phyloP scores from a whole-genome alignment of 2,113 vertebrate genomes.

The Phocoena sinus region DNA sequence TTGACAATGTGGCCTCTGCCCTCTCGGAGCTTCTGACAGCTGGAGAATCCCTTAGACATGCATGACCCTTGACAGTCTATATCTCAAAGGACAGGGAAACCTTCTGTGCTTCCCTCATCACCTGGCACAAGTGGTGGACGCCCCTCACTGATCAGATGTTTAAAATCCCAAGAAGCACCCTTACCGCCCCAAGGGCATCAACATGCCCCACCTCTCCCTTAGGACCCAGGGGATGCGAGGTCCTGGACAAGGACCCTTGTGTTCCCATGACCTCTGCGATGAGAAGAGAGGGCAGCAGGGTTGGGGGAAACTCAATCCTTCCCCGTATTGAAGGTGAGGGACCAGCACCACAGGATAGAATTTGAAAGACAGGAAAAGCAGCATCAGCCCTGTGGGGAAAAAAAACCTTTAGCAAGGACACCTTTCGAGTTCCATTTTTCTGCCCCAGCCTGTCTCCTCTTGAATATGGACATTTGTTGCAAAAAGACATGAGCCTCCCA shows the following conservation, averaged over 20 bases:
- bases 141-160: not conserved
- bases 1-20: not conserved
- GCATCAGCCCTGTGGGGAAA: accelerated
- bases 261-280: not conserved
- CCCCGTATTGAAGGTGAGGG: not conserved
- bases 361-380: not conserved
- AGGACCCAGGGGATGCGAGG: not conserved
- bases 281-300: not conserved
- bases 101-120: not conserved
- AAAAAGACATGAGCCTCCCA: not conserved
- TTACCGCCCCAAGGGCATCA: accelerated
- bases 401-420: not conserved
- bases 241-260: not conserved
- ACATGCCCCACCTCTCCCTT: not conserved
- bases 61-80: not conserved
- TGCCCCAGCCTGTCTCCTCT: not conserved
- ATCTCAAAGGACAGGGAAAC: not conserved
- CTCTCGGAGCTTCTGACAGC: not conserved
- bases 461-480: not conserved
- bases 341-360: accelerated
- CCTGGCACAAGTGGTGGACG: accelerated
- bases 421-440: not conserved
- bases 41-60: not conserved
- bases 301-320: not conserved
- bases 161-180: not conserved